A percentile compares a stretch with the other conserved stretches of the same genome.
These are phyloP conservation scores for Tragulus kanchil DNA, from an alignment of 2,113 vertebrate genomes.

Conservation along the genomic window DNA sequence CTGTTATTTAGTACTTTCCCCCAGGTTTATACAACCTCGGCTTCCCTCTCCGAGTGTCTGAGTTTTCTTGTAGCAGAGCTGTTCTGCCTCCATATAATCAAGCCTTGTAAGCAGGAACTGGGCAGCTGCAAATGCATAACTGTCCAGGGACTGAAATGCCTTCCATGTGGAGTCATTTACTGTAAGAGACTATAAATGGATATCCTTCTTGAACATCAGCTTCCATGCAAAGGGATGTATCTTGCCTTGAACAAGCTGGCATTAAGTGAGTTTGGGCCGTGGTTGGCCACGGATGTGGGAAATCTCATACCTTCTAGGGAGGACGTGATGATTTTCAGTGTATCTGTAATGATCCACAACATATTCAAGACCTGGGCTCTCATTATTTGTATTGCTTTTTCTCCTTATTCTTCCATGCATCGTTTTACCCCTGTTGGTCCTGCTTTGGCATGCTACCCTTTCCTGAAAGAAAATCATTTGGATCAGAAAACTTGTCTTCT, in stretches of 20 bases:
- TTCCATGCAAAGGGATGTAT: neutral
- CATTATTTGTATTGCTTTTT: neutral
- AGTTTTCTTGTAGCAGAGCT: neutral
- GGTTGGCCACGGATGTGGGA: neutral
- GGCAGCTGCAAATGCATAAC: neutral
- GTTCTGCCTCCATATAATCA: neutral
- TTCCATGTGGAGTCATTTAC: neutral
- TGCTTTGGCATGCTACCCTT: neutral
- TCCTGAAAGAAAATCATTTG: neutral
- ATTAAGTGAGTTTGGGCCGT: neutral
- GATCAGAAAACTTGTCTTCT: constrained; percentile 38
- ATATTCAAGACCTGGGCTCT: neutral
- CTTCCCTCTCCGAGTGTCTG: neutral
- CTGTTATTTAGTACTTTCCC: neutral
- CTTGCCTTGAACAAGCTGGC: neutral
- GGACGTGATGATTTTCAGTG: neutral
- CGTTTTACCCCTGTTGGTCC: too few relatives aligned
- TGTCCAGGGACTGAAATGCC: neutral
- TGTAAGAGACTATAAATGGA: neutral
- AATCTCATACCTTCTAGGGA: neutral
- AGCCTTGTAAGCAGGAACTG: neutral
- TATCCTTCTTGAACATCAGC: neutral
- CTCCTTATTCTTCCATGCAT: neutral
- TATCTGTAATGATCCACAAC: neutral
- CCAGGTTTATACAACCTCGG: neutral